Conservation (phyloP, 1,140 invertebrate genomes). For the Drosophila seguyi region DNA sequence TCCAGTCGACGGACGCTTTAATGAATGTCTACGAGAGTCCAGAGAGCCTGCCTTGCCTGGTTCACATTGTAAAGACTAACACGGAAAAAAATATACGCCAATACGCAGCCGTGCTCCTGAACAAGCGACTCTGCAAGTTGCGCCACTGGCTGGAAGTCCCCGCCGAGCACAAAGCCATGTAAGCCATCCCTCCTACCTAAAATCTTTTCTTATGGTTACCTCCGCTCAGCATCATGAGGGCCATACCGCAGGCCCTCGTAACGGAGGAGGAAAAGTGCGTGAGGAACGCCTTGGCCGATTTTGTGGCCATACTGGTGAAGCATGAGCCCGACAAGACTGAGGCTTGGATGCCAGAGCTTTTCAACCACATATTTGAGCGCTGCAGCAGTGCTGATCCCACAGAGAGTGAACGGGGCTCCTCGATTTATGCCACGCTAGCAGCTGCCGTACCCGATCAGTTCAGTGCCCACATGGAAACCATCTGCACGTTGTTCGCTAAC, state of each 20-base stretch:
- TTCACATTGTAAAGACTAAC: constrained; percentile 87
- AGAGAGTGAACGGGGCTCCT: constrained; percentile 76
- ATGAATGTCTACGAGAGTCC: constrained; percentile 88
- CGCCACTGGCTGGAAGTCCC: constrained; percentile 88
- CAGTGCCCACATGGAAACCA: constrained; percentile 67
- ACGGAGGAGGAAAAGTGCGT: constrained; percentile 88
- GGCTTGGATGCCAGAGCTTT: constrained; percentile 88
- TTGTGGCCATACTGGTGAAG: constrained; percentile 89
- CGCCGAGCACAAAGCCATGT: constrained; percentile 86
- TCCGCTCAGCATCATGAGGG: constrained; percentile 86
- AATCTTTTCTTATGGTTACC: background rate
- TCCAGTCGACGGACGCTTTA: constrained; percentile 88
- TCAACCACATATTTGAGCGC: constrained; percentile 87
- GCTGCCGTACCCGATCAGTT: constrained; percentile 81
- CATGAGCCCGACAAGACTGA: constrained; percentile 88
- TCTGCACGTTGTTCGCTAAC: constrained; percentile 66
- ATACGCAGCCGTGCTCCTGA: constrained; percentile 89
- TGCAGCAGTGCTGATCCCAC: constrained; percentile 63
- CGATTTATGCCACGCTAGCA: constrained; percentile 67
- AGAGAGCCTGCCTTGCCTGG: constrained; percentile 87
- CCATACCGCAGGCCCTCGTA: constrained; percentile 87
- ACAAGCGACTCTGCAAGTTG: constrained; percentile 87
- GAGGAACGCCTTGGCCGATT: constrained; percentile 88
- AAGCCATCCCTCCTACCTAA: constrained; percentile 28
- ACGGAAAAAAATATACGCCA: constrained; percentile 88